These are phyloP conservation scores for Tiphia femorata DNA, from an alignment of 2,888 invertebrate species.

Conservation along the genomic window DNA sequence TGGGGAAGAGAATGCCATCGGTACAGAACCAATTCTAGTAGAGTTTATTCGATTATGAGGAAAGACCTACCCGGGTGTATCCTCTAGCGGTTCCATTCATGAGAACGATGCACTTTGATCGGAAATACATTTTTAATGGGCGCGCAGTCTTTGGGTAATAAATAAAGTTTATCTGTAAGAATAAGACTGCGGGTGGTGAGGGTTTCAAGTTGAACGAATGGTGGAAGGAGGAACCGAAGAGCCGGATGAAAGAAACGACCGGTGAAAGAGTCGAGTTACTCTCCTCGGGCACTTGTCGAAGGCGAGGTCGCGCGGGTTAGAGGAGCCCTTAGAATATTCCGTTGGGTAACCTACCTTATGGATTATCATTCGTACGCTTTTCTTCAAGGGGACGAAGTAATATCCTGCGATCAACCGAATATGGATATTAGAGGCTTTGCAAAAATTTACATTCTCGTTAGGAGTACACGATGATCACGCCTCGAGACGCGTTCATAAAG, in stretches of 20 bases:
- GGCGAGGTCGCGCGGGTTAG: slow-evolving; percentile 26
- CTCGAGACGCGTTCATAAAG: no score
- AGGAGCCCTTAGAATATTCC: slow-evolving; percentile 34
- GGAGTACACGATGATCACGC: no score
- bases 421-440: no score
- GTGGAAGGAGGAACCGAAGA: background rate
- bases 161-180: slow-evolving; percentile 14
- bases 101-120: slow-evolving; percentile 11
- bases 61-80: no score
- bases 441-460: no score
- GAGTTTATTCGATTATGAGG: no score
- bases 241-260: slow-evolving; percentile 26
- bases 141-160: background rate
- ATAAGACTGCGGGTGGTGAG: background rate
- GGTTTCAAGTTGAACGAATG: slow-evolving; percentile 13
- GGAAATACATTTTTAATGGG: slow-evolving; percentile 12
- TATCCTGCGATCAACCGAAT: no score
- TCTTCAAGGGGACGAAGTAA: no score
- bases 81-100: no score
- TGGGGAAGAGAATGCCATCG: no score
- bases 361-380: no score
- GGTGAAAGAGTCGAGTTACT: slow-evolving; percentile 32
- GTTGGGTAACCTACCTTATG: background rate
- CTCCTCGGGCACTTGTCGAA: slow-evolving; percentile 1
- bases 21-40: no score